A percentile compares a stretch with the other conserved stretches of the same genome.
Evolutionary conservation across 1,140 invertebrate species (phyloP).

Genomic region (Bombus huntii): DNA sequence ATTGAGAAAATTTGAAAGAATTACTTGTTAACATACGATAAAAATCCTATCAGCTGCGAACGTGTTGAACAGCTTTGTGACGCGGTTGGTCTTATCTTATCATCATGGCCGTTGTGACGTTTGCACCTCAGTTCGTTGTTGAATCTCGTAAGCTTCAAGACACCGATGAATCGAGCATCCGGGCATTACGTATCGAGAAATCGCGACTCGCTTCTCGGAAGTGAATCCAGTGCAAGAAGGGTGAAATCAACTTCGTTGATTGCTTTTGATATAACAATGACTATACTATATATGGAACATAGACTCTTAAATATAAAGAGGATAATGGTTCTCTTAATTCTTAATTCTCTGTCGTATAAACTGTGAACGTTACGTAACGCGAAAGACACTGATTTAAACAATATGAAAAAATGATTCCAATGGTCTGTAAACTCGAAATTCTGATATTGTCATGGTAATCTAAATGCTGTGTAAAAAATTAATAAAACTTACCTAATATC

Average conservation of each 20-base stretch:
- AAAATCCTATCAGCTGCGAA: not conserved
- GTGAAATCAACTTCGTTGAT: constrained; percentile 3
- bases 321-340: not conserved
- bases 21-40: too few species aligned
- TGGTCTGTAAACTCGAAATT: not conserved
- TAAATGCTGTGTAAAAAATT: too few species aligned
- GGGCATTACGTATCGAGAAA: constrained; percentile 8
- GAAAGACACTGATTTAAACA: not conserved
- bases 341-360: not conserved
- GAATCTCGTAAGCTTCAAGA: constrained; percentile 35
- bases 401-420: not conserved
- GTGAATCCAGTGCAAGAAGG: not conserved
- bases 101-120: constrained; percentile 8
- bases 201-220: not conserved
- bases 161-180: not conserved
- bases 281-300: not conserved
- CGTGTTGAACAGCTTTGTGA: constrained; percentile 25
- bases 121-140: not conserved
- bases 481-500: too few species aligned
- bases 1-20: too few species aligned
- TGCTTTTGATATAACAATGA: not conserved
- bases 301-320: not conserved
- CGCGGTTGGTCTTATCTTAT: constrained; percentile 51
- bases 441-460: too few species aligned
- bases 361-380: not conserved